Evolutionary conservation across 2,113 vertebrate species (phyloP).

Genomic region (Psittacula cyanocephala): DNA sequence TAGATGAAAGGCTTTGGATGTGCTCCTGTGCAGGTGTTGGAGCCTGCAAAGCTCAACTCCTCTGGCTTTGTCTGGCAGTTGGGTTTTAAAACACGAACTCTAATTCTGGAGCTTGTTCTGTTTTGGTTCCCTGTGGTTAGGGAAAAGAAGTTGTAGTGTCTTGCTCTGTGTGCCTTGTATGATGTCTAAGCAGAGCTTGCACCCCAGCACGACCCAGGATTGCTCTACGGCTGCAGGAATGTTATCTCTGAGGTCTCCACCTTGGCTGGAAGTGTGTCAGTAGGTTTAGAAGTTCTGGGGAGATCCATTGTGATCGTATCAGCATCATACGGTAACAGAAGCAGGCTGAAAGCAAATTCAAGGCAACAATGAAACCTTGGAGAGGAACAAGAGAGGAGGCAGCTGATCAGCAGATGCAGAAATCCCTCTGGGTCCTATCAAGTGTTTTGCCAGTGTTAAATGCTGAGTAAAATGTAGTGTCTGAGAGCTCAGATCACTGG

Average conservation of each 20-base stretch:
- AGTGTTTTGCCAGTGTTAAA: slow-evolving; percentile 27
- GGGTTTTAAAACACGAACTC: not conserved
- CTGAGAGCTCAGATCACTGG: slow-evolving; percentile 32
- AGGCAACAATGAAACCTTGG: slow-evolving; percentile 54
- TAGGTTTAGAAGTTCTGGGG: slow-evolving; percentile 49
- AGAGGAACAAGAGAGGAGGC: not conserved
- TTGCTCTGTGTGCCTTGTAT: not conserved
- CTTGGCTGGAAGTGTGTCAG: slow-evolving; percentile 59
- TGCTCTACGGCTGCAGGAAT: not conserved
- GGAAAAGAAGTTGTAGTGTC: not conserved
- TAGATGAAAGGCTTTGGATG: not conserved
- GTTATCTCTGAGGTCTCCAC: slow-evolving; percentile 38
- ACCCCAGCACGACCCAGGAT: not conserved
- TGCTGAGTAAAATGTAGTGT: slow-evolving; percentile 35
- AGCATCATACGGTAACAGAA: not conserved
- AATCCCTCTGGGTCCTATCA: slow-evolving; percentile 51
- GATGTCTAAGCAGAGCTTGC: not conserved
- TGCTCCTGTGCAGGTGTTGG: not conserved
- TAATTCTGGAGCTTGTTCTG: not conserved
- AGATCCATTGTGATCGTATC: not conserved
- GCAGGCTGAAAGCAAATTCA: slow-evolving; percentile 1
- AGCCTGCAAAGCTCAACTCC: not conserved
- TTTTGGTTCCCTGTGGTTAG: not conserved
- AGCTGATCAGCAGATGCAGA: not conserved
- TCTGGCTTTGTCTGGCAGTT: not conserved